Percentiles rank a stretch among this genome's conserved stretches.
phyloP scores from a whole-genome alignment of 2,113 vertebrate genomes.

The Amblyornis subalaris region DNA sequence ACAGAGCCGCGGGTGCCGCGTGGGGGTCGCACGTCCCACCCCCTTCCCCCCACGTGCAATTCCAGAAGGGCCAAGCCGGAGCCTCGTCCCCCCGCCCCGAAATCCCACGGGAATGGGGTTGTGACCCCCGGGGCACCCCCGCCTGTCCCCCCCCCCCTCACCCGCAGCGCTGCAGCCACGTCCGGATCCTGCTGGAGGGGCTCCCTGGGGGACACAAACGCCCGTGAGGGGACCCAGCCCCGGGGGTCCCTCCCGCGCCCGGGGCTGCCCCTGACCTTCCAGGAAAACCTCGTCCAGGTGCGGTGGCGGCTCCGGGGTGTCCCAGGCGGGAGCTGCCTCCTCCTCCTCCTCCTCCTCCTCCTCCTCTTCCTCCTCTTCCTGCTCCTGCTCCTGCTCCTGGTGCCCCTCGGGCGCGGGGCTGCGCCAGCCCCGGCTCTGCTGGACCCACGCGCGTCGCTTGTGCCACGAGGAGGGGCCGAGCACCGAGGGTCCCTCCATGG shows the following conservation, averaged over 20 bases:
- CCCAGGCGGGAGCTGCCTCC: background rate
- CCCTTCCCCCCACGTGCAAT: background rate
- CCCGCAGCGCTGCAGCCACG: constrained; percentile 77
- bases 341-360: background rate
- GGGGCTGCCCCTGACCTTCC: constrained; percentile 61
- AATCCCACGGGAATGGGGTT: accelerated
- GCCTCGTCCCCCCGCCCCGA: background rate
- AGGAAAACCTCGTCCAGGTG: constrained; percentile 75
- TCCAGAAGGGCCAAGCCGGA: background rate
- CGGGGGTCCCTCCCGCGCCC: accelerated
- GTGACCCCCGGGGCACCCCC: accelerated
- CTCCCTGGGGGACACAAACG: constrained; percentile 60
- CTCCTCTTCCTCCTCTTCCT: background rate
- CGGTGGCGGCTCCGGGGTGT: background rate
- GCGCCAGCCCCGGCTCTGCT: constrained; percentile 72
- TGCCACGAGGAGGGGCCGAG: constrained; percentile 71
- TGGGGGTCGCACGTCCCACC: background rate
- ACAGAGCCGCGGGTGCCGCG: background rate
- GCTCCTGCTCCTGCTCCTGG: background rate
- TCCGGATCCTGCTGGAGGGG: constrained; percentile 73
- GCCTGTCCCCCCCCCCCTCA: background rate
- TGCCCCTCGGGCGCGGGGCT: constrained; percentile 6
- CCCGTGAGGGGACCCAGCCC: background rate
- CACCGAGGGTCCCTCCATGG: constrained; percentile 43
- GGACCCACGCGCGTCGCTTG: constrained; percentile 77